A percentile compares a stretch with the other conserved stretches of the same genome.
These are phyloP conservation scores for Osmoderma eremita DNA, from an alignment of 2,888 invertebrate genomes.

Conservation along the genomic window DNA sequence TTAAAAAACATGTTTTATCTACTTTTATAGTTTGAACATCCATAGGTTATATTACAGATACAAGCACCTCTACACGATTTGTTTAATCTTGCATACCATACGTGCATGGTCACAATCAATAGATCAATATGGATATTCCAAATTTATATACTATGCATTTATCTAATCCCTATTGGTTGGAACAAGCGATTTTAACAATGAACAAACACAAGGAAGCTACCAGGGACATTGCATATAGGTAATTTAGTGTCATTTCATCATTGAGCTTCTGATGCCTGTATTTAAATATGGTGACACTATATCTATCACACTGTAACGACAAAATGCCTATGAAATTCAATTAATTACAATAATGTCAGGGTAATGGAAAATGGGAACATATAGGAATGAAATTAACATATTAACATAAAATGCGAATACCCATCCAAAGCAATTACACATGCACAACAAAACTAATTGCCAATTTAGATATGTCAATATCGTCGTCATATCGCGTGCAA, in stretches of 20 bases:
- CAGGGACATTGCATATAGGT: neutral
- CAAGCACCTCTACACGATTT: no score
- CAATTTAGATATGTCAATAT: conserved; percentile 29
- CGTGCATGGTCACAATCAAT: no score
- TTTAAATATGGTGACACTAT: neutral
- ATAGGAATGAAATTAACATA: neutral
- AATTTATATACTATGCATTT: no score
- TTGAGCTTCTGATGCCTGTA: neutral
- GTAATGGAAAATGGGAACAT: conserved; percentile 9
- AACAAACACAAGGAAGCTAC: neutral
- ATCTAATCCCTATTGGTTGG: no score
- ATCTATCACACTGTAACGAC: neutral
- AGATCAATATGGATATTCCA: no score
- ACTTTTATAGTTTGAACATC: no score
- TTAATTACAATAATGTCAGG: neutral
- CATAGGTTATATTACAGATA: no score
- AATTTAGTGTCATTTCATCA: conserved; percentile 8
- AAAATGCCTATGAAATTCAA: conserved; percentile 14
- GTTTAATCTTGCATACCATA: no score
- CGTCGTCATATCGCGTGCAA: conserved; percentile 10
- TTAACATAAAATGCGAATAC: conserved; percentile 14
- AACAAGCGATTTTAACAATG: conserved; percentile 4
- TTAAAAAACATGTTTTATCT: no score
- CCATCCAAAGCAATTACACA: conserved; percentile 9
- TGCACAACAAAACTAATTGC: conserved; percentile 16